Evolutionary conservation across 2,888 invertebrate genomes (phyloP).

Genomic region (Trichacis sp.): DNA sequence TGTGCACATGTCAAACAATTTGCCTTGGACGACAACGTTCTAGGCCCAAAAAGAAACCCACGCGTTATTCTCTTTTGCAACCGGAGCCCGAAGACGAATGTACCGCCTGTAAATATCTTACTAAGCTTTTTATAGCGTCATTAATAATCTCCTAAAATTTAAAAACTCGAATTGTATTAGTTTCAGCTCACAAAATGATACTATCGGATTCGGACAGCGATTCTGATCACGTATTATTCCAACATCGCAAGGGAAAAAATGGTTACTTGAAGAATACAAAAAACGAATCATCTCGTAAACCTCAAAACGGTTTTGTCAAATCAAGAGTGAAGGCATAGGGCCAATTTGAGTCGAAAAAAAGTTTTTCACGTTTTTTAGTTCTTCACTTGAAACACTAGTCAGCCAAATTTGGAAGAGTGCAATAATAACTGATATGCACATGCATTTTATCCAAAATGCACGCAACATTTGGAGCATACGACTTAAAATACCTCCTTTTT

Average conservation of each 20-base stretch:
- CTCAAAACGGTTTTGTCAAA: constrained; percentile 72
- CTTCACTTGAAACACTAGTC: no score
- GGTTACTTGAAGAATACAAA: constrained; percentile 70
- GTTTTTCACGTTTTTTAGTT: no score
- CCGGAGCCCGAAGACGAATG: constrained; percentile 78
- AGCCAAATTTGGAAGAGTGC: no score
- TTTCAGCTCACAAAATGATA: constrained; percentile 72
- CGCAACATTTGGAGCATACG: no score
- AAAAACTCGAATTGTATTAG: constrained; percentile 66
- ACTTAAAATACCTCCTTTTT: no score
- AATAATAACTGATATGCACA: no score
- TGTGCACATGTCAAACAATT: constrained; percentile 74
- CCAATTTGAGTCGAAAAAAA: no score
- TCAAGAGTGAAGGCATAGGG: constrained; percentile 72
- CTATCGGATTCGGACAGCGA: constrained; percentile 85
- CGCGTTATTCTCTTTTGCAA: constrained; percentile 80
- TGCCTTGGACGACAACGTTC: constrained; percentile 70
- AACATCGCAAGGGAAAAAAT: constrained; percentile 76
- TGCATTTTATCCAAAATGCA: no score
- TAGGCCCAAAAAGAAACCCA: constrained; percentile 74
- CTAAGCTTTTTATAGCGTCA: no score
- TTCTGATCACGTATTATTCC: constrained; percentile 84
- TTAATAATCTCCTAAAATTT: constrained; percentile 46
- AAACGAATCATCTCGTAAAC: constrained; percentile 16
- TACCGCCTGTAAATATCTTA: no score